phyloP scores from a whole-genome alignment of 2,888 invertebrate species.

The Lacanobia wlatinum region DNA sequence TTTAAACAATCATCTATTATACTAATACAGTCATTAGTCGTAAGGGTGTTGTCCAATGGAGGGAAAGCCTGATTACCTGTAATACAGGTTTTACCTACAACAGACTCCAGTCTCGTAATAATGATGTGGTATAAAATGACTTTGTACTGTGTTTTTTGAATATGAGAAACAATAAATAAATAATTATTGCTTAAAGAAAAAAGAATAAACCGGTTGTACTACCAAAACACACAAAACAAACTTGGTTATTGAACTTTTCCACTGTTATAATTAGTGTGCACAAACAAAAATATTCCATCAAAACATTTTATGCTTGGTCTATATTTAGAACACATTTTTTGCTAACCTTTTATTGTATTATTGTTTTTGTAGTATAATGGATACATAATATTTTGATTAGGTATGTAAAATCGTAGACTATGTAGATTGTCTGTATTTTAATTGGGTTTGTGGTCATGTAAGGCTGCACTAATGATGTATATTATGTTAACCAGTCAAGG shows the following conservation, averaged over 20 bases:
- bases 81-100: too few relatives aligned
- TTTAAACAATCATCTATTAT: too few relatives aligned
- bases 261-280: neutral
- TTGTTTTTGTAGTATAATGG: neutral
- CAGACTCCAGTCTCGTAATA: too few relatives aligned
- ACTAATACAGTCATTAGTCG: too few relatives aligned
- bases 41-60: too few relatives aligned
- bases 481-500: neutral
- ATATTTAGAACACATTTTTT: neutral
- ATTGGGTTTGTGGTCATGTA: too few relatives aligned
- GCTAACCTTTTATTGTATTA: neutral
- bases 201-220: neutral
- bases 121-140: too few relatives aligned
- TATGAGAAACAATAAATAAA: too few relatives aligned
- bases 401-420: neutral
- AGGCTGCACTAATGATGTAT: neutral
- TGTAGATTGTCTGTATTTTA: too few relatives aligned
- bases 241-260: constrained; percentile 5
- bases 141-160: too few relatives aligned
- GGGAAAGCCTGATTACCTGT: too few relatives aligned
- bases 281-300: neutral
- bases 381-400: neutral
- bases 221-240: neutral
- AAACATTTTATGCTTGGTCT: neutral
- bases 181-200: neutral